Base-by-base conservation (phyloP, 1,140 invertebrate species). In the Acromyrmex charruanus region DNA sequence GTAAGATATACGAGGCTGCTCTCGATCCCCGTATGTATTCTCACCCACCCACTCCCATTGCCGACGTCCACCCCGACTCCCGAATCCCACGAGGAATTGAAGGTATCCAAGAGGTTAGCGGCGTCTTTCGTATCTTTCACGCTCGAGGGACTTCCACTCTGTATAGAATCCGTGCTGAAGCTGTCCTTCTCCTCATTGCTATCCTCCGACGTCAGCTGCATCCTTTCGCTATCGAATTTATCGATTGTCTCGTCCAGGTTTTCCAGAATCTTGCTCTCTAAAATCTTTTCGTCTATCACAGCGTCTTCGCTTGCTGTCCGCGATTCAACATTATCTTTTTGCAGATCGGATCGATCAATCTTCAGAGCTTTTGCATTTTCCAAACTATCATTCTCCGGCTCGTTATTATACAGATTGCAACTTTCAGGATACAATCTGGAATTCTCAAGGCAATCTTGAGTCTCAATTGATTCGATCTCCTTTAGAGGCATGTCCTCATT, bases 11-110 rank as follows among this genome's bases (percentile, higher is more conserved):
- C 95, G 61, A 97, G 93, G 66, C 95, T 96, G 81, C 95, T 95
- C 88, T 96, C 95, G 51, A 96, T 95, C 39, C 96, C 96, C 18
- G 96, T 96, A 88, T 96, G 96, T 59, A 97, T 95, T 28, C 96
- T 94, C 53, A 97, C 95, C 96, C 96, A 97, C 55, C 96, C 96
- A 85, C 93, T 94, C 85, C 92, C 93, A n/a, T 87, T 88, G 5
- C 92, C 89, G 28, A 94, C 91, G 16, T 95, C 94, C n/a, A 90
- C 91, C 9, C 94, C 94, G 39, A 95, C 94, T 28, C 94, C 94
- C 10, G 94, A 95, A 51, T 95, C 94, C 94, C 95, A 95, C 2
- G 94, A 95, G 86, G 94, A 95, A 91, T 94, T 93, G 75, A 93
- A 93, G 59, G 91, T 91, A 87, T 92, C 92, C 77, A 87, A 80